A percentile compares a stretch with the other conserved stretches of the same genome.
Evolutionary conservation across 2,797 vertebrate species (phyloP).

Genomic region (Coendou prehensilis): DNA sequence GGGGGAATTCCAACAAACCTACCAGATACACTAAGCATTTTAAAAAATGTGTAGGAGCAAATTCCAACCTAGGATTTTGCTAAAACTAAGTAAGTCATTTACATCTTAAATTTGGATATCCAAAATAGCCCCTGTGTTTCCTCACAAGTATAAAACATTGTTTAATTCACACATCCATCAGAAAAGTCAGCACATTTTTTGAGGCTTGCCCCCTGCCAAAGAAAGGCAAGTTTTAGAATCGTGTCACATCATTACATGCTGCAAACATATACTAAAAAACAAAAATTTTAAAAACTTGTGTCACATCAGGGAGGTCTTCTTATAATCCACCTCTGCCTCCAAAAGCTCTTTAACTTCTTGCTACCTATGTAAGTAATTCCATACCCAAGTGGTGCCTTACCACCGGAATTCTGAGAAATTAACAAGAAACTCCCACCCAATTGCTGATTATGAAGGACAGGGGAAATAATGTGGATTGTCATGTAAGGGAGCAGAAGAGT

Average conservation of each 20-base stretch:
- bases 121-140: background rate
- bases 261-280: background rate
- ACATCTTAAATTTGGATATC: background rate
- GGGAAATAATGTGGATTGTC: background rate
- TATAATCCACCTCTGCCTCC: too few species aligned
- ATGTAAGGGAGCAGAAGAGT: background rate
- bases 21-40: background rate
- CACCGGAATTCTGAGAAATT: background rate
- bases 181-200: background rate
- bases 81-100: conserved; percentile 36
- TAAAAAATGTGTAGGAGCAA: background rate
- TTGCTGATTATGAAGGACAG: background rate
- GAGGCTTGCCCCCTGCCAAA: background rate
- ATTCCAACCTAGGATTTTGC: conserved; percentile 18
- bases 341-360: background rate
- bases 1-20: background rate
- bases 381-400: background rate
- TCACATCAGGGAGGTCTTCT: background rate
- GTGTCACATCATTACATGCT: background rate
- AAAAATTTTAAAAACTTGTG: background rate
- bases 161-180: conserved; percentile 52
- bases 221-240: background rate
- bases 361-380: background rate
- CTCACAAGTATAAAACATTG: conserved; percentile 6
- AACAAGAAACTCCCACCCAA: background rate